Evolutionary conservation across 2,888 invertebrate genomes (phyloP).

Genomic region (Bedellia somnulentella): DNA sequence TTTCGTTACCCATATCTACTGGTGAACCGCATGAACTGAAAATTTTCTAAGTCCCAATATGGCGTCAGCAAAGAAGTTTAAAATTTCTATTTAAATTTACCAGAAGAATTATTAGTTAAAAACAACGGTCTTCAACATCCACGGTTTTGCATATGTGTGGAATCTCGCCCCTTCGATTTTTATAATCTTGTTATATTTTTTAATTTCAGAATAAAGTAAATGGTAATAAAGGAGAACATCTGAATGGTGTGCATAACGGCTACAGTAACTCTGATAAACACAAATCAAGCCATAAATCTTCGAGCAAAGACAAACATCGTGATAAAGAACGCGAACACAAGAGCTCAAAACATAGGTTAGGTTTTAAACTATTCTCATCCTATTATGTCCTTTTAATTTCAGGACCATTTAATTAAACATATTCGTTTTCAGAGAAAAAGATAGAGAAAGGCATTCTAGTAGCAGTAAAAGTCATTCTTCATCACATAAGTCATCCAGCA

Average conservation of each 20-base stretch:
- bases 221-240: constrained; percentile 61
- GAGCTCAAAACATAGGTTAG: constrained; percentile 52
- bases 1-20: too few relatives aligned
- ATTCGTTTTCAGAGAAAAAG: constrained; percentile 36
- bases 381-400: background rate
- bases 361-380: too few relatives aligned
- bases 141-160: too few relatives aligned
- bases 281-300: constrained; percentile 67
- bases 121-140: too few relatives aligned
- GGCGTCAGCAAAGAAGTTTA: constrained; percentile 80
- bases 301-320: constrained; percentile 69
- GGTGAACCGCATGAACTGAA: constrained; percentile 53
- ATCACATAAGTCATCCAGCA: constrained; percentile 52
- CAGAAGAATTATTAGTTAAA: too few relatives aligned
- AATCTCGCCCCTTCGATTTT: too few relatives aligned
- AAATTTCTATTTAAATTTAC: constrained; percentile 13
- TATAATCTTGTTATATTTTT: too few relatives aligned
- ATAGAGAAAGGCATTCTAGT: constrained; percentile 57
- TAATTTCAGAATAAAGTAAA: constrained; percentile 52
- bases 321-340: constrained; percentile 67
- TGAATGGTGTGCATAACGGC: constrained; percentile 83
- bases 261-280: constrained; percentile 58
- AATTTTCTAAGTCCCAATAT: constrained; percentile 81
- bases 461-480: constrained; percentile 58
- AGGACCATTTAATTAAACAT: too few relatives aligned